Percentiles rank a stretch among this genome's conserved stretches.
phyloP scores from a whole-genome alignment of 2,888 invertebrate genomes.

The Dicroscelio sp. region DNA sequence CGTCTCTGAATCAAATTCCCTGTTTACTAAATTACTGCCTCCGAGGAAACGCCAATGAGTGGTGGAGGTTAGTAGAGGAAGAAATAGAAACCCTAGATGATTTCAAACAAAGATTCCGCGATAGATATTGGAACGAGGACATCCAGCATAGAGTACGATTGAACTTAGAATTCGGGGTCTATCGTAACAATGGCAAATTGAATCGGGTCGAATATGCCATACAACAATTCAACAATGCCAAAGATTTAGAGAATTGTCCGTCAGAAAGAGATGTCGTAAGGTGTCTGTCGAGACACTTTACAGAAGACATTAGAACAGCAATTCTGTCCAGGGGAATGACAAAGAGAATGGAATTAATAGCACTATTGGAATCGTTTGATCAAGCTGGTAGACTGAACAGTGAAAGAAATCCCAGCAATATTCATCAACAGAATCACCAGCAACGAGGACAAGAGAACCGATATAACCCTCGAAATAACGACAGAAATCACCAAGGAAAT shows the following conservation, averaged over 20 bases:
- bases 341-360: neutral
- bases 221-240: neutral
- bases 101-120: neutral
- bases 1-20: too few relatives aligned
- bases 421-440: neutral
- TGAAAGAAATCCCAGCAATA: too few relatives aligned
- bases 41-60: too few relatives aligned
- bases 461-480: neutral
- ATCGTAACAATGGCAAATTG: neutral
- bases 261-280: neutral
- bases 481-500: too few relatives aligned
- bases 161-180: neutral
- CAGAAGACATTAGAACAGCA: neutral
- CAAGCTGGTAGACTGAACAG: neutral
- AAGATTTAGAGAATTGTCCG: neutral
- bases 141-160: neutral
- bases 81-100: too few relatives aligned
- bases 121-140: neutral
- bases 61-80: too few relatives aligned
- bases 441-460: too few relatives aligned
- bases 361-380: neutral
- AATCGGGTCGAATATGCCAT: neutral
- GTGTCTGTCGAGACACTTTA: neutral
- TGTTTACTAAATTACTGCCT: too few relatives aligned
- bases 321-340: neutral